Evolutionary conservation across 2,113 vertebrate genomes (phyloP).

Genomic region (Eudorcas thomsonii): DNA sequence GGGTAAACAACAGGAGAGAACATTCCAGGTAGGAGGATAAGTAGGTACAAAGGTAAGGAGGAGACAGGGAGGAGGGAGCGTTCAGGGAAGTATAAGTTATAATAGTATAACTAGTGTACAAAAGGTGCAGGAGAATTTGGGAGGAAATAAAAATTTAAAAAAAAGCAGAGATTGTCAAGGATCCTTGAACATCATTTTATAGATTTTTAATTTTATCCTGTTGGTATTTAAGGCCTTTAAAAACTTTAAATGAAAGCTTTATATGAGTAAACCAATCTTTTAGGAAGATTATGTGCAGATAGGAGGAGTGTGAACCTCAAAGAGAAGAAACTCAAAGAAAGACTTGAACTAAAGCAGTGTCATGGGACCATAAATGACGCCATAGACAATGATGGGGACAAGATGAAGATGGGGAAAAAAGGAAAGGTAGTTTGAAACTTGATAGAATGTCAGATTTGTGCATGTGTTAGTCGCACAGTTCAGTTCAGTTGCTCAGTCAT

Average conservation of each 20-base stretch:
- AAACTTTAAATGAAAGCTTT: neutral
- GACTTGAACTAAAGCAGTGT: neutral
- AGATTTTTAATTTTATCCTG: neutral
- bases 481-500: neutral
- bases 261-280: neutral
- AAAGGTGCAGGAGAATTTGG: accelerated
- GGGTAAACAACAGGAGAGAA: accelerated
- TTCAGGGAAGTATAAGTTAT: neutral
- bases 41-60: accelerated
- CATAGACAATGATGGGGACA: no score
- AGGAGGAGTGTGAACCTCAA: neutral
- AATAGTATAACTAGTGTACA: neutral
- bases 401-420: neutral
- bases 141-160: neutral
- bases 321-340: neutral
- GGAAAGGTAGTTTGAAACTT: no score
- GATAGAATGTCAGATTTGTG: neutral
- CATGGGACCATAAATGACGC: no score
- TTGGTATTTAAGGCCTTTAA: neutral
- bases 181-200: neutral
- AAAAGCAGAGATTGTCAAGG: neutral
- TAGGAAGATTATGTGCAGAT: neutral
- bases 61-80: accelerated
- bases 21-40: neutral
- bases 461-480: neutral